Evolutionary conservation across 2,888 invertebrate genomes (phyloP), one percentile per base, ranked within the genome.

Genomic region (Notodonta dromedarius): DNA sequence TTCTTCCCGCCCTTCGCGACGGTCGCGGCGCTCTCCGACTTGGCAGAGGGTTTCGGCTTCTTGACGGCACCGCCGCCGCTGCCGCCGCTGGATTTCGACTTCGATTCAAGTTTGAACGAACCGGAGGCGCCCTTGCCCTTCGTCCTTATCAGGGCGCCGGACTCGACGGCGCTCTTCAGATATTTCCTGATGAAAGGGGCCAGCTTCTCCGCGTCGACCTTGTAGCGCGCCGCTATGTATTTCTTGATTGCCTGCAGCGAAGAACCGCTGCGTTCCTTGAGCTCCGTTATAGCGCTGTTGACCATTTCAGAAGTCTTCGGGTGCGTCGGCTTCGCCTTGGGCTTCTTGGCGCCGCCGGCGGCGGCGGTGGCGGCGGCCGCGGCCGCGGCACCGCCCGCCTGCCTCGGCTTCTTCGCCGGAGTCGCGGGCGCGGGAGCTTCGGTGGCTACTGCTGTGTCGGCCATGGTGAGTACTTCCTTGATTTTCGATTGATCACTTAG

Each of bases 111-210:
- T 24, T 24, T 24, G 24, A 24, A 24, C 24, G 24, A 24, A 24
- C 24, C 24, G 24, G 24, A 24, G 2, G 24, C 24, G 24, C 24
- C 24, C 76, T 92, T 94, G 48, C 94, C 94, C 71, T 94, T 94
- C n/a, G 94, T 94, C 77, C 94, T 94, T 32, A 94, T 86, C 51
- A 95, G 75, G n/a, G 83, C 80, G 7, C 94, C 94, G 52, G 89
- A 87, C 1, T 84, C 87, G n/a, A 96, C 94, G 16, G 94, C 94
- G 13, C 85, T 79, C 79, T 94, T 95, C 65, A 73, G 61, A 56
- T 94, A 95, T 64, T 94, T 94, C 67, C 94, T 74, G 79, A 96
- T 95, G 82, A 93, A 95, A 1, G 92, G 91, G 1, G 94, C 89
- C 54, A 94, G 78, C 73, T 94, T 95, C 62, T 94, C 94, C 1